Evolutionary conservation across 2,888 invertebrate species (phyloP).

Genomic region (Orchestes rusci): DNA sequence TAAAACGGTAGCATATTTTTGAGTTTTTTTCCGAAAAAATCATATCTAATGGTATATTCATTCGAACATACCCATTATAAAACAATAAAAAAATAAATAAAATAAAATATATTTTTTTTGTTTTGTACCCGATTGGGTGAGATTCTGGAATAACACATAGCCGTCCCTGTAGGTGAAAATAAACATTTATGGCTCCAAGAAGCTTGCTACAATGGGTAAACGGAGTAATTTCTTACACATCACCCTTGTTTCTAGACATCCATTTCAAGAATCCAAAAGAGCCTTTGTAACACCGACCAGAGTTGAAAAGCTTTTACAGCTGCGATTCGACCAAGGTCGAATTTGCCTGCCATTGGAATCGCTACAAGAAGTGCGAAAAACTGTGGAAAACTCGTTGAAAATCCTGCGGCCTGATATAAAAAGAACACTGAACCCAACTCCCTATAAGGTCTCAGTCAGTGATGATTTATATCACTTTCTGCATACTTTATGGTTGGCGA

Average conservation of each 20-base stretch:
- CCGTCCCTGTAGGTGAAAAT: too few relatives aligned
- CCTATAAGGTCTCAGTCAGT: constrained; percentile 95
- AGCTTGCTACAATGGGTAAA: too few relatives aligned
- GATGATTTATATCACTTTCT: constrained; percentile 90
- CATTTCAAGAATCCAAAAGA: constrained; percentile 93
- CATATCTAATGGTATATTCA: too few relatives aligned
- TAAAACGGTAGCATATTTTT: too few relatives aligned
- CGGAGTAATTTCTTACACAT: too few relatives aligned
- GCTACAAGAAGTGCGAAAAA: constrained; percentile 66
- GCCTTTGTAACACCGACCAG: constrained; percentile 88
- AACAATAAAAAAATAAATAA: too few relatives aligned
- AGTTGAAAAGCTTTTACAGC: constrained; percentile 74
- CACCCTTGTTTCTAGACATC: constrained; percentile 59
- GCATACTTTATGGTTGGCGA: constrained; percentile 92
- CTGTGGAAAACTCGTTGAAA: constrained; percentile 72
- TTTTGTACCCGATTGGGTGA: too few relatives aligned
- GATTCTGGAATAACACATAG: too few relatives aligned
- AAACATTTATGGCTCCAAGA: too few relatives aligned
- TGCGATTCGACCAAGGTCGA: constrained; percentile 82
- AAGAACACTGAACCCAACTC: constrained; percentile 94
- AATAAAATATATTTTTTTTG: too few relatives aligned
- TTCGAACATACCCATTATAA: too few relatives aligned
- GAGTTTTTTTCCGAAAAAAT: too few relatives aligned
- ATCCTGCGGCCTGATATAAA: constrained; percentile 88
- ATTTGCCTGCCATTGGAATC: constrained; percentile 60